These are phyloP conservation scores for Sylvicola cinctus DNA, from an alignment of 2,888 invertebrate genomes.

Conservation along the genomic window DNA sequence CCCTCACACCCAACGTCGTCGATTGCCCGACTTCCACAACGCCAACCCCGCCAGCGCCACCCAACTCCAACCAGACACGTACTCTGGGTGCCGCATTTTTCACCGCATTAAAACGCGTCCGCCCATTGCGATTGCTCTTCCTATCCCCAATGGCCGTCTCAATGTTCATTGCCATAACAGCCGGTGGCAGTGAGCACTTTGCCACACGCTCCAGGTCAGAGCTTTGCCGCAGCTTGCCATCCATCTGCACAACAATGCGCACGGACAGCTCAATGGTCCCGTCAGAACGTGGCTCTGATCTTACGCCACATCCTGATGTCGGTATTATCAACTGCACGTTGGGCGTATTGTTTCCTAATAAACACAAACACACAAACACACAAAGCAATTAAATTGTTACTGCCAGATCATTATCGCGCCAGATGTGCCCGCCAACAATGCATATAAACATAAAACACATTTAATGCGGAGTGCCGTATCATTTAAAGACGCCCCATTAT, in stretches of 20 bases:
- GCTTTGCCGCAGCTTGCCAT: constrained; percentile 48
- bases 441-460: too few species aligned
- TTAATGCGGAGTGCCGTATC: too few species aligned
- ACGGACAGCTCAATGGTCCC: constrained; percentile 38
- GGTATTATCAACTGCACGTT: constrained; percentile 18
- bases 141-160: not conserved
- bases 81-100: constrained; percentile 30
- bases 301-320: constrained; percentile 40
- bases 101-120: constrained; percentile 33
- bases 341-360: constrained; percentile 11
- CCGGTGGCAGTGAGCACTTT: constrained; percentile 28
- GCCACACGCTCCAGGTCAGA: constrained; percentile 45
- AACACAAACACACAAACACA: too few species aligned
- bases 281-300: constrained; percentile 31
- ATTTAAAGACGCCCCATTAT: too few species aligned
- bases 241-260: constrained; percentile 52
- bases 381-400: too few species aligned
- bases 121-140: constrained; percentile 29
- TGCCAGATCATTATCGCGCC: too few species aligned
- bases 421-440: too few species aligned
- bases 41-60: constrained; percentile 25
- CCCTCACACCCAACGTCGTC: constrained; percentile 33
- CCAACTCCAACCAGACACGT: constrained; percentile 53
- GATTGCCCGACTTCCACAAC: constrained; percentile 52
- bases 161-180: constrained; percentile 18